Evolutionary conservation across 2,888 invertebrate genomes (phyloP).

Genomic region (Dione vanillae): DNA sequence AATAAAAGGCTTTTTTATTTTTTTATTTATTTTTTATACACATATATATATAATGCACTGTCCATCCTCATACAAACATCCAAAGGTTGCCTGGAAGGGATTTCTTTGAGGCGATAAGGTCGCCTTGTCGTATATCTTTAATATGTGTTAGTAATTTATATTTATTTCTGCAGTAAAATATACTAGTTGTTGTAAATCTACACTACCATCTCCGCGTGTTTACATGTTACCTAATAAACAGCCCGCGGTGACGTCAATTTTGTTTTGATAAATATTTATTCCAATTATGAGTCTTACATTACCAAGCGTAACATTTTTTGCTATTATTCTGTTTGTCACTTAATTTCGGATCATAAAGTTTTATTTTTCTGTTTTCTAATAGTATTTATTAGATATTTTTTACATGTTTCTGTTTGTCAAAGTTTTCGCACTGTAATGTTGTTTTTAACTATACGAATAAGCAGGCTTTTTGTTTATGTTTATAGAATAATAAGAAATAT

Average conservation of each 20-base stretch:
- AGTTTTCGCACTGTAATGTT: not conserved
- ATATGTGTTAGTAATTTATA: too few species aligned
- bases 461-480: not conserved
- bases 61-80: too few species aligned
- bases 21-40: too few species aligned
- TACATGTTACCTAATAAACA: too few species aligned
- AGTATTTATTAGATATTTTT: slow-evolving; percentile 15
- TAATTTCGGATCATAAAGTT: slow-evolving; percentile 1
- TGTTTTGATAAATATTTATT: not conserved
- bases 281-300: not conserved
- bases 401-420: not conserved
- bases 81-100: too few species aligned
- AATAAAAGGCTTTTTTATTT: too few species aligned
- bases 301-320: slow-evolving; percentile 12
- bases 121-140: too few species aligned
- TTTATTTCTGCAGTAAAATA: too few species aligned
- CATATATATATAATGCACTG: too few species aligned
- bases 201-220: too few species aligned
- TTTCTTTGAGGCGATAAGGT: too few species aligned
- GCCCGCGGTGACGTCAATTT: not conserved
- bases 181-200: too few species aligned
- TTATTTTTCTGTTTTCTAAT: slow-evolving; percentile 19
- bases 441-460: not conserved
- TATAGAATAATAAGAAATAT: not conserved
- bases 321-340: slow-evolving; percentile 13